Base-by-base conservation (phyloP, 2,113 vertebrate species). In the Stigmatopora argus region DNA sequence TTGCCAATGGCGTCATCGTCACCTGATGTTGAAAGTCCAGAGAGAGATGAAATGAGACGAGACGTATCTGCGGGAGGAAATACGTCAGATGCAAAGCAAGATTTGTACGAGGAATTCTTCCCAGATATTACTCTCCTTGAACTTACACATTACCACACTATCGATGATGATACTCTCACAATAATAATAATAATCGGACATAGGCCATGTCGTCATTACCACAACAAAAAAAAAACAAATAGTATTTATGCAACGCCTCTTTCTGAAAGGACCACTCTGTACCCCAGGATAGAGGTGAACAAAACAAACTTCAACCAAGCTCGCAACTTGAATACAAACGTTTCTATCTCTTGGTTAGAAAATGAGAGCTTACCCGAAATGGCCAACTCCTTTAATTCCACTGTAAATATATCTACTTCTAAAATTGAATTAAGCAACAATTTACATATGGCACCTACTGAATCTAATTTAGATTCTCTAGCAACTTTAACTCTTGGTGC, bases 51-150 rank as follows among this genome's bases (percentile, higher is more conserved):
- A 58, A 65, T 38, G 45, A 2, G 13, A 47, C 78, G 81, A 74
- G 85, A 82, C 62, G 46, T 83, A 63, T 67, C 72, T 21, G 71
- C 72, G 1, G 38, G 18, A 53, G 45, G 3, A 38, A 13, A 14
- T 15, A 5, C n/a, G 21, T 11, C n/a, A n/a, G 15, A 38, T 55
- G 7, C 13, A 7, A 61, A 1, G 19, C 38, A 45, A 7, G 15
- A 23, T 61, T 46, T 88, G 9, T 3, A 45, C 15, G 74, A 80
- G 0, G 84, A 84, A 64, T 60, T 0, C 51, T 59, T 86, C 8
- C 83, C 85, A 41, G 86, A 86, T 45, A 55, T 79, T 0, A 77
- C 72, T 15, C 41, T 83, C 0, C 46, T 80, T 18, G 77, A 86
- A 34, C n/a, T 26, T 1, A 81, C 75, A 0, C 46, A 12, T 53